These are phyloP conservation scores for Apis laboriosa DNA, from an alignment of 1,140 invertebrate genomes.

Conservation along the genomic window DNA sequence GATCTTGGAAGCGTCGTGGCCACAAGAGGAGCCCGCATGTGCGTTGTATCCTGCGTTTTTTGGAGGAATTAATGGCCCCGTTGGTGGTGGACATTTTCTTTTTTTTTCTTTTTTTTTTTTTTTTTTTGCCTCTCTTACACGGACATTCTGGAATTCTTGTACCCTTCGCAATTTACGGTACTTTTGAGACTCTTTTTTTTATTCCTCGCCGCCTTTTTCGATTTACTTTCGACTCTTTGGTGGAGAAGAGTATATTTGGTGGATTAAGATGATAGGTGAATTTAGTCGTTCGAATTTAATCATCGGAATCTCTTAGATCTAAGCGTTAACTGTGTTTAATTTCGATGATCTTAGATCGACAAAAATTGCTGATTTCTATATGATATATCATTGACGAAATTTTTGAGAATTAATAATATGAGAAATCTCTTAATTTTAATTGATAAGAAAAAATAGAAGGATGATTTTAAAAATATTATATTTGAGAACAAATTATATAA, in stretches of 20 bases:
- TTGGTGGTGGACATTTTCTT: background rate
- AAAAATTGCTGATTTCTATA: too few species aligned
- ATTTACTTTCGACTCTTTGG: background rate
- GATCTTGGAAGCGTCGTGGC: conserved; percentile 27
- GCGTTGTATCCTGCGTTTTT: conserved; percentile 12
- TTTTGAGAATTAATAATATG: too few species aligned
- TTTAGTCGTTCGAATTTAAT: background rate
- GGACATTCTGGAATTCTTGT: conserved; percentile 11
- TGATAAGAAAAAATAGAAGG: background rate
- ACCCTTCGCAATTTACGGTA: background rate
- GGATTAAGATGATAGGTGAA: background rate
- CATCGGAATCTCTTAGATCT: background rate
- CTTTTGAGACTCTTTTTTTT: background rate
- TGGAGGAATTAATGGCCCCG: conserved; percentile 15
- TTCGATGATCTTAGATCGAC: background rate
- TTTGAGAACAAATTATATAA: background rate
- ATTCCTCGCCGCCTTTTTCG: background rate
- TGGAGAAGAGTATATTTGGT: background rate
- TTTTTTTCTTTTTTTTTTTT: background rate
- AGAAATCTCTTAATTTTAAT: background rate
- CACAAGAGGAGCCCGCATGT: conserved; percentile 44
- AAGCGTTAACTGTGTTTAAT: background rate
- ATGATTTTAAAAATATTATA: background rate
- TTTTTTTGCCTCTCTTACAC: background rate
- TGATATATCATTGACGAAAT: background rate